Conservation (phyloP, 2,888 invertebrate genomes). For the Drosophila siamana region DNA sequence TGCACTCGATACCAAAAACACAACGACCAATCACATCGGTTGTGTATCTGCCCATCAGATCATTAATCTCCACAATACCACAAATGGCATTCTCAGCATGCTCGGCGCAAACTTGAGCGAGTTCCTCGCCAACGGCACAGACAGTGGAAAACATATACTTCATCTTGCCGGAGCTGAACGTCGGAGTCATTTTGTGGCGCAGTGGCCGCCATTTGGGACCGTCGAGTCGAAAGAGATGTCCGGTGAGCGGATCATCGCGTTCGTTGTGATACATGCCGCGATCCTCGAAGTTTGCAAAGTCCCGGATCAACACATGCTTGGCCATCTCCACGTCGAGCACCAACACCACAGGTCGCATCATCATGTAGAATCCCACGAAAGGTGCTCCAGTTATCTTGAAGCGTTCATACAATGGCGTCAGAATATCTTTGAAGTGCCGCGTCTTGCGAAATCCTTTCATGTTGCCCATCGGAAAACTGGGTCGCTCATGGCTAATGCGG, state of each 20-base stretch:
- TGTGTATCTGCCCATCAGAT: conserved; percentile 84
- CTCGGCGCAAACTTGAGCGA: conserved; percentile 48
- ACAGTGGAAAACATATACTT: conserved; percentile 85
- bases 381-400: conserved; percentile 55
- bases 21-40: conserved; percentile 86
- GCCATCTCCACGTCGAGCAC: conserved; percentile 67
- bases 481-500: conserved; percentile 59
- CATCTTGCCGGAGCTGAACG: conserved; percentile 86
- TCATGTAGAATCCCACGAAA: conserved; percentile 73
- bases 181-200: conserved; percentile 85
- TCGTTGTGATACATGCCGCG: conserved; percentile 81
- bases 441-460: conserved; percentile 56
- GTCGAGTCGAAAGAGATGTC: conserved; percentile 80
- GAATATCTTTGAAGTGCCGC: conserved; percentile 56
- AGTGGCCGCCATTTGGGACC: conserved; percentile 84
- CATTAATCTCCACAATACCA: conserved; percentile 65
- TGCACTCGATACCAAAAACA: conserved; percentile 85
- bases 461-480: conserved; percentile 71
- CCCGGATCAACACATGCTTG: conserved; percentile 66
- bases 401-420: conserved; percentile 62
- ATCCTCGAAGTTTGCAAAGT: conserved; percentile 82
- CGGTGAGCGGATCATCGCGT: conserved; percentile 82
- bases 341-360: conserved; percentile 74
- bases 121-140: conserved; percentile 53
- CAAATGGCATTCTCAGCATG: conserved; percentile 62